Evolutionary conservation across 2,113 vertebrate species (phyloP).

Genomic region (Cyanoliseus patagonus): DNA sequence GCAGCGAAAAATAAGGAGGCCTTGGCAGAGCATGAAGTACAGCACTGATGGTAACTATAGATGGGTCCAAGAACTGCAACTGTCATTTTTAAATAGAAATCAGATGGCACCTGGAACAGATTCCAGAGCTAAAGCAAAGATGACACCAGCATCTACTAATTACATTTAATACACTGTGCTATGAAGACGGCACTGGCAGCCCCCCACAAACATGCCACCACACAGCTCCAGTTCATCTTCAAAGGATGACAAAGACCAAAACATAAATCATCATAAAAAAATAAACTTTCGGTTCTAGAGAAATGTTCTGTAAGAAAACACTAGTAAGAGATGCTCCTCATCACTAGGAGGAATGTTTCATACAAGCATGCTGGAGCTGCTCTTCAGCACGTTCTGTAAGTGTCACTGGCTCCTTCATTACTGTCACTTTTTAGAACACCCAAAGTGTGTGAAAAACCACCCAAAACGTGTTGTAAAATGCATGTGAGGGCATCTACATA

Average conservation of each 20-base stretch:
- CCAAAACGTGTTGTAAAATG: background rate
- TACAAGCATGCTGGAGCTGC: background rate
- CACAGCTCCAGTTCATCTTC: background rate
- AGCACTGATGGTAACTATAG: background rate
- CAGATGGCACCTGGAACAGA: background rate
- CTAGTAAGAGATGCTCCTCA: background rate
- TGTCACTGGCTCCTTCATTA: background rate
- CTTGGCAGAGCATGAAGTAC: background rate
- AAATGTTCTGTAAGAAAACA: background rate
- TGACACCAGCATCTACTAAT: background rate
- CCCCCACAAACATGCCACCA: background rate
- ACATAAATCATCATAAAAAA: background rate
- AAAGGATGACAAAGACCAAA: background rate
- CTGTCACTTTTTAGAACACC: background rate
- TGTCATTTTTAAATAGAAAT: background rate
- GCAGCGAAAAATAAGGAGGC: background rate
- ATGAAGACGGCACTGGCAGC: background rate
- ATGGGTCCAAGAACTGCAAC: background rate
- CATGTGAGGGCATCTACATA: background rate
- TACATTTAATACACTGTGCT: background rate
- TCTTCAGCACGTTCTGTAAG: background rate
- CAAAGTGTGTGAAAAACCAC: background rate
- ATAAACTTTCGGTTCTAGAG: background rate
- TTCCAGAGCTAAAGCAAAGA: background rate
- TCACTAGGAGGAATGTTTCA: background rate